A percentile compares a stretch with the other conserved stretches of the same genome.
Evolutionary conservation across 2,113 vertebrate genomes (phyloP).

Genomic region (Boleophthalmus pectinirostris): DNA sequence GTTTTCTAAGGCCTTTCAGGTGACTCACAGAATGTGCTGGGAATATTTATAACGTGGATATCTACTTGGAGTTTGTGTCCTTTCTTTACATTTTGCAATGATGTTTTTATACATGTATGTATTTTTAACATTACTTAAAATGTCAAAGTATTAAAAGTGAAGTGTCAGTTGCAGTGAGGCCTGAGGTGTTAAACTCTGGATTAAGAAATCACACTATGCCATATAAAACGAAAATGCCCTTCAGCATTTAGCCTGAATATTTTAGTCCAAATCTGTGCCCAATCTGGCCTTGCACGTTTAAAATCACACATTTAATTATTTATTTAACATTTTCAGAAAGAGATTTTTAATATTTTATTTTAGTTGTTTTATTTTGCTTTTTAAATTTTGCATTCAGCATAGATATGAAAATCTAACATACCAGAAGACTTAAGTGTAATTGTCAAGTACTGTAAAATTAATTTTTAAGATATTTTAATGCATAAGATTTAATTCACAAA

Average conservation of each 20-base stretch:
- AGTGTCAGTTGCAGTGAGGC: neutral
- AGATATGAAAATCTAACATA: neutral
- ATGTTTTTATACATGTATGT: neutral
- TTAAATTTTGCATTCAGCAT: neutral
- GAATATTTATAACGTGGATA: neutral
- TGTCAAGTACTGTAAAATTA: neutral
- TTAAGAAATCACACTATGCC: neutral
- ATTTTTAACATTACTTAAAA: neutral
- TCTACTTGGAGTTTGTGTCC: neutral
- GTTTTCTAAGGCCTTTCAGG: neutral
- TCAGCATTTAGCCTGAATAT: constrained; percentile 1
- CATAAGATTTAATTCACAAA: neutral
- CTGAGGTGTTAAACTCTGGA: neutral
- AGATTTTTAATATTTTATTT: neutral
- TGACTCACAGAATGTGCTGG: too few species aligned
- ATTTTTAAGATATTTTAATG: too few species aligned
- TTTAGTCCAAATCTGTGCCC: neutral
- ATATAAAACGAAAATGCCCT: constrained; percentile 5
- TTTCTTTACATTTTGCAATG: neutral
- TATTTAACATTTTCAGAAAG: neutral
- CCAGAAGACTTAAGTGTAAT: neutral
- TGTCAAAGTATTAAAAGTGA: neutral
- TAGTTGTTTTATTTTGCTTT: neutral
- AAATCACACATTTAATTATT: too few species aligned
- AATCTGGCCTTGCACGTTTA: neutral